phyloP scores from a whole-genome alignment of 2,888 invertebrate genomes.

The Pecten maximus region DNA sequence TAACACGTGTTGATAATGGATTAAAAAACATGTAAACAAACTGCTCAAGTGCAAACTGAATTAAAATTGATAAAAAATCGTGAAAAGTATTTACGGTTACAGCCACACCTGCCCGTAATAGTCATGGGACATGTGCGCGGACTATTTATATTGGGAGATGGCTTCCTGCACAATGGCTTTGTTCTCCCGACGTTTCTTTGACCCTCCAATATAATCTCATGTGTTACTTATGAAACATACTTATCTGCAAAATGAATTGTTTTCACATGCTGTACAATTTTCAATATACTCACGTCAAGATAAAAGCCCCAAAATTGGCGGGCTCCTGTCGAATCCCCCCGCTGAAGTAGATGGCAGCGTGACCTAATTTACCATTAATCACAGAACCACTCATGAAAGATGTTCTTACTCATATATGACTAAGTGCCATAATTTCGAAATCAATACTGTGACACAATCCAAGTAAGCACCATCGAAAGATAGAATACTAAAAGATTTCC shows the following conservation, averaged over 20 bases:
- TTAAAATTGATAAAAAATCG: background rate
- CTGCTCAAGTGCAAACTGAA: background rate
- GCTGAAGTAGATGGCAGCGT: constrained; percentile 43
- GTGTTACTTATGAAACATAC: background rate
- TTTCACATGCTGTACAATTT: background rate
- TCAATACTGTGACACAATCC: constrained; percentile 36
- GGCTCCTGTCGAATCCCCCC: constrained; percentile 28
- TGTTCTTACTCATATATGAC: constrained; percentile 61
- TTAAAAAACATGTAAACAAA: background rate
- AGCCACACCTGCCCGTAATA: background rate
- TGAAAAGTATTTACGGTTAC: background rate
- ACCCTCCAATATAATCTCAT: background rate
- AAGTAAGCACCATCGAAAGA: background rate
- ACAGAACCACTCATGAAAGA: constrained; percentile 44
- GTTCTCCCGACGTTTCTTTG: constrained; percentile 4
- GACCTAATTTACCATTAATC: constrained; percentile 59
- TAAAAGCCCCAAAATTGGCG: background rate
- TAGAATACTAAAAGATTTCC: background rate
- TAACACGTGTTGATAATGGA: background rate
- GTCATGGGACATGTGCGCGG: constrained; percentile 25
- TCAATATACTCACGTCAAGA: background rate
- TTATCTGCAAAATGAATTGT: background rate
- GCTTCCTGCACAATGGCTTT: constrained; percentile 35
- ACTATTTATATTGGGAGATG: constrained; percentile 11
- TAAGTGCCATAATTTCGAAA: constrained; percentile 47